Percentiles rank a stretch among this genome's conserved stretches.
Conservation (phyloP, 1,140 invertebrate species). For the Epicauta chinensis region DNA sequence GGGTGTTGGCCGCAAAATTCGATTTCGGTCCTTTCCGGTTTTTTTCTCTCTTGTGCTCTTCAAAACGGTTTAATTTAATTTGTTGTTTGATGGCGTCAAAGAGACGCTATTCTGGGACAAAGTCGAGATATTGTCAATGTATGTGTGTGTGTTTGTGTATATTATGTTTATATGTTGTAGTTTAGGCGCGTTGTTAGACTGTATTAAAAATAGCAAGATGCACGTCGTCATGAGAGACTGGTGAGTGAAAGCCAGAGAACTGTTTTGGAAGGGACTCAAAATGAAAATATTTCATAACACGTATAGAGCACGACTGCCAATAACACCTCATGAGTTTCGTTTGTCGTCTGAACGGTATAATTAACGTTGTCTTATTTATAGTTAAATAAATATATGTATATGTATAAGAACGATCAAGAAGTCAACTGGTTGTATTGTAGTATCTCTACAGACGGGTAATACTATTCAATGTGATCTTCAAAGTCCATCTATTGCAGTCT, state of each 20-base stretch:
- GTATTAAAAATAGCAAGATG: conserved; percentile 14
- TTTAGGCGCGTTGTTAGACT: too few species aligned
- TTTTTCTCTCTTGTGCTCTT: too few species aligned
- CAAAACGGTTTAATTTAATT: too few species aligned
- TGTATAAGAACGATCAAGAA: conserved; percentile 35
- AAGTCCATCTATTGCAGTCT: conserved; percentile 3
- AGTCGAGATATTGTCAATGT: too few species aligned
- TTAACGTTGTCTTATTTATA: conserved; percentile 36
- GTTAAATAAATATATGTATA: too few species aligned
- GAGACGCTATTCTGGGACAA: too few species aligned
- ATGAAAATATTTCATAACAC: conserved; percentile 29
- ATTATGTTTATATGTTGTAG: too few species aligned
- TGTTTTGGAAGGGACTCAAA: conserved; percentile 33
- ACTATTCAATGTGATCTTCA: conserved; percentile 14
- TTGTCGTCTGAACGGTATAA: conserved; percentile 38
- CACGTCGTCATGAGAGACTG: conserved; percentile 15
- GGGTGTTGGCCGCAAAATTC: too few species aligned
- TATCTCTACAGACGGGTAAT: conserved; percentile 4
- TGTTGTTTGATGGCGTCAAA: too few species aligned
- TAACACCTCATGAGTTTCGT: conserved; percentile 31
- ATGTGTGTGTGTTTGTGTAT: too few species aligned
- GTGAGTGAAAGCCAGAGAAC: conserved; percentile 30
- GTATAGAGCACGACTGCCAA: conserved; percentile 30
- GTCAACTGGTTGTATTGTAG: conserved; percentile 1
- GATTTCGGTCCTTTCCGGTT: too few species aligned